phyloP scores from a whole-genome alignment of 2,797 vertebrate genomes.

The Luscinia megarhynchos region DNA sequence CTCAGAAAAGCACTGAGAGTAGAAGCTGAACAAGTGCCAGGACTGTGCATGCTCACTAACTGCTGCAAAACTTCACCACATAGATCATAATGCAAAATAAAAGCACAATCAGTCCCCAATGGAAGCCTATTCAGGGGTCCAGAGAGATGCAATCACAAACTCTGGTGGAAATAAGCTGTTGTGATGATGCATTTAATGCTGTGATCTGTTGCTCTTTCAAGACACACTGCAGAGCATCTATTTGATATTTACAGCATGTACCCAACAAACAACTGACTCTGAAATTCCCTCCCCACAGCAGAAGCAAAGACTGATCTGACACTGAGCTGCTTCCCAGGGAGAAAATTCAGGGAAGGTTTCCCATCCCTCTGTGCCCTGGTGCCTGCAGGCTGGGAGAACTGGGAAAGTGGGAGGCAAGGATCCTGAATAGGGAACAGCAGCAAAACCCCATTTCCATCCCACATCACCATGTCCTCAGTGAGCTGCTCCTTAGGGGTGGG shows the following conservation, averaged over 20 bases:
- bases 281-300: background rate
- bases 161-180: background rate
- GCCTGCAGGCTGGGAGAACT: background rate
- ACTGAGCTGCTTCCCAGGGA: background rate
- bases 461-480: background rate
- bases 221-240: background rate
- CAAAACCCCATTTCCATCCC: background rate
- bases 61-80: background rate
- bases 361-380: background rate
- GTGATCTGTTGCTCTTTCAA: background rate
- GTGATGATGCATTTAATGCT: background rate
- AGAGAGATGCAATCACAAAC: background rate
- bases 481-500: background rate
- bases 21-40: background rate
- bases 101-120: background rate
- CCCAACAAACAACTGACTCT: background rate
- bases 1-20: background rate
- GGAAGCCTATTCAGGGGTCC: background rate
- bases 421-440: rapidly evolving
- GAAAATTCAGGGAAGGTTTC: background rate
- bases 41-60: background rate
- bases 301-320: background rate
- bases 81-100: background rate
- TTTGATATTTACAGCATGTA: constrained; percentile 6
- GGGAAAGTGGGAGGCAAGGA: background rate